Base-by-base conservation (phyloP, 2,113 vertebrate species). In the Brienomyrus brachyistius region DNA sequence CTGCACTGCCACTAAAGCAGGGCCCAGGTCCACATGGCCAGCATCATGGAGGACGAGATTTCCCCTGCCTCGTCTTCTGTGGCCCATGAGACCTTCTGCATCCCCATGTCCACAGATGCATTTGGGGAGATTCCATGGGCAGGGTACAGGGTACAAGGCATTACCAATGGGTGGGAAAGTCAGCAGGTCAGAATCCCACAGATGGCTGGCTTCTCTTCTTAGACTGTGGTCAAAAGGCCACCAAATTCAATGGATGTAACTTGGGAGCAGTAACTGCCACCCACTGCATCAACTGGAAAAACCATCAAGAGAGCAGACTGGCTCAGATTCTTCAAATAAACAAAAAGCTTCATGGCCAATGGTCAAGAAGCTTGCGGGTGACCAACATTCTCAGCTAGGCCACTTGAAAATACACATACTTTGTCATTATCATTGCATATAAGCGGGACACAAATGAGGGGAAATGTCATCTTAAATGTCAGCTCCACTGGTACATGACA, bases 271-370 rank as follows among this genome's bases (percentile, higher is more conserved):
- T 89, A n/a, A 89, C 70, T 45, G 4, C 10, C 7, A 40, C 74
- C 23, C 47, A 82, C 74, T 40, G 48, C 19, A 19, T 89, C 23
- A 74, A 89, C 1, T 54, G 47, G 74, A 27, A 56, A 40, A 27
- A 48, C 21, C 52, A 40, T 27, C 23, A 9, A 48, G 43, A 83
- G 40, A 40, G n/a, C 62, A 43, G 10, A 80, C n/a, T 56, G 88
- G 88, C 70, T 43, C 66, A 74, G 19, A 23, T 89, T 40, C 31
- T 51, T 56, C 8, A 89, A 45, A 89, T 52, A 89, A 80, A 89
- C 19, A 51, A 40, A n/a, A 54, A 80, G 45, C 5, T n/a, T n/a
- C 45, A 77, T 50, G n/a, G 23, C 59, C 35, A 17, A 50, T 31
- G 0, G 1, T 31, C 11, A 88, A 8, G 31, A 31, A 27, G 52